Evolutionary conservation across 1,140 invertebrate species (phyloP).

Genomic region (Cotesia glomerata): DNA sequence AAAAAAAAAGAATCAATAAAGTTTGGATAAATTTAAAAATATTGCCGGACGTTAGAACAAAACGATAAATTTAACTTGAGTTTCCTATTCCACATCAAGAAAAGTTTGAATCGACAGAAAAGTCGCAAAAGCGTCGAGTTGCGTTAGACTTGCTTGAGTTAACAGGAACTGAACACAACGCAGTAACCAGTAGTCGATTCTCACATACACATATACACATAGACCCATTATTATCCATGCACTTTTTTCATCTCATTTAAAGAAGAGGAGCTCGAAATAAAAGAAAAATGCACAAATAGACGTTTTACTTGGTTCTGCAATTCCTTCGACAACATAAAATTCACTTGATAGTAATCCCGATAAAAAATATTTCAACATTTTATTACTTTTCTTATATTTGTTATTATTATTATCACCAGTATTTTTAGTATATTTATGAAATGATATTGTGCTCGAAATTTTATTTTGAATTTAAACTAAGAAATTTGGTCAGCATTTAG

Average conservation of each 20-base stretch:
- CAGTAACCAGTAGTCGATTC: not conserved
- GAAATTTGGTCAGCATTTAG: too few species aligned
- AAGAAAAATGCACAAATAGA: not conserved
- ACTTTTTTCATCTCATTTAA: not conserved
- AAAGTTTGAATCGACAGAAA: conserved; percentile 20
- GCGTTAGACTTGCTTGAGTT: conserved; percentile 16
- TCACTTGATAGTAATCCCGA: not conserved
- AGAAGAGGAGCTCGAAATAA: not conserved
- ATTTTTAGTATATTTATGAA: not conserved
- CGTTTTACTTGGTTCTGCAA: not conserved
- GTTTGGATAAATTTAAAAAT: not conserved
- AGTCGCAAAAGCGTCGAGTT: conserved; percentile 18
- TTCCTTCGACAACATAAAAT: not conserved
- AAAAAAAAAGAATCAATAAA: not conserved
- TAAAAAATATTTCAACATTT: not conserved
- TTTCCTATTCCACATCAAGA: not conserved
- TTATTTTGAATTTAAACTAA: too few species aligned
- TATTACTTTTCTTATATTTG: not conserved
- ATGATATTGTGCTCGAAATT: too few species aligned
- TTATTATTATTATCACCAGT: not conserved
- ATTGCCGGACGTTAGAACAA: not conserved
- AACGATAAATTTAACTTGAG: conserved; percentile 15
- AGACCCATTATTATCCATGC: too few species aligned
- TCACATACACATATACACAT: not conserved
- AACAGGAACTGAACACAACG: not conserved